Evolutionary conservation across 2,113 vertebrate species (phyloP).

Genomic region (Malurus elegans): DNA sequence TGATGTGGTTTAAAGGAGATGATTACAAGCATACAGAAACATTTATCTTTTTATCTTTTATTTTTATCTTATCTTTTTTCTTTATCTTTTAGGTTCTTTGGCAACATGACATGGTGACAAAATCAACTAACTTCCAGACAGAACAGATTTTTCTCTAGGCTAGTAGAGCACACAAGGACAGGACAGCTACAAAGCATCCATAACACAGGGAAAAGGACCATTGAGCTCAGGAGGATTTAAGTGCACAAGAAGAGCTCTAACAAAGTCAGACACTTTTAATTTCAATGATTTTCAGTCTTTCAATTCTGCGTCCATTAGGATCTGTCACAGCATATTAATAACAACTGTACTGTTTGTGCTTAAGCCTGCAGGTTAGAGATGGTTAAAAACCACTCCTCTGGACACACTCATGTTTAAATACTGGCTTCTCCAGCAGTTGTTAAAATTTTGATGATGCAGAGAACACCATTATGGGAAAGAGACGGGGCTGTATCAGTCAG

Average conservation of each 20-base stretch:
- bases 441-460: not conserved
- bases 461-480: not conserved
- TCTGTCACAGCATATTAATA: fast-evolving
- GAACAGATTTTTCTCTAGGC: not conserved
- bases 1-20: not conserved
- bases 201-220: not conserved
- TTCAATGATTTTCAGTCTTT: not conserved
- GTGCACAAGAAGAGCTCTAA: not conserved
- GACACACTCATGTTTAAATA: not conserved
- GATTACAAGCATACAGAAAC: not conserved
- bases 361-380: not conserved
- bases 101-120: not conserved
- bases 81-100: not conserved
- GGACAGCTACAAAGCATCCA: fast-evolving
- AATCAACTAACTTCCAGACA: not conserved
- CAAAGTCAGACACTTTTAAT: not conserved
- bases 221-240: not conserved
- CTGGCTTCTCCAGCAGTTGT: not conserved
- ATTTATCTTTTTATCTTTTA: not conserved
- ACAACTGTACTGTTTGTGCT: not conserved
- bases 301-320: not conserved
- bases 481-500: not conserved
- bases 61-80: not conserved
- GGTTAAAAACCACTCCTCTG: not conserved
- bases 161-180: not conserved